phyloP scores from a whole-genome alignment of 2,113 vertebrate species.

The Aleadryas rufinucha region DNA sequence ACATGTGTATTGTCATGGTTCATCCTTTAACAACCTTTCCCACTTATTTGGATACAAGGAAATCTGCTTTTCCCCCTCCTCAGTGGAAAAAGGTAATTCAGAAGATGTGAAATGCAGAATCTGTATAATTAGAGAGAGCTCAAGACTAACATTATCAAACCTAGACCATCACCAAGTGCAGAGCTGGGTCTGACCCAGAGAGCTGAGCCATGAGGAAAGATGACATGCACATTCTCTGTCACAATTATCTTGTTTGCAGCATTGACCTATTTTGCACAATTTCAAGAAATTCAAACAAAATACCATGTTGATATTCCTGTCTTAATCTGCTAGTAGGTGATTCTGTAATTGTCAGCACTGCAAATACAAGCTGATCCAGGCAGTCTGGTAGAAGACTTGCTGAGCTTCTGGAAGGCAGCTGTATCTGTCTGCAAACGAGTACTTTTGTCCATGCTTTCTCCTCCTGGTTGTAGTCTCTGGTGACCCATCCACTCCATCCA shows the following conservation, averaged over 20 bases:
- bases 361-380: background rate
- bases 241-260: background rate
- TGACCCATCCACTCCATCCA: constrained; percentile 27
- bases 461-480: background rate
- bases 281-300: background rate
- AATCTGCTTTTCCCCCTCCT: background rate
- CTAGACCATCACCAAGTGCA: background rate
- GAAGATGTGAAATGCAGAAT: background rate
- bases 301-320: background rate
- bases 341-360: background rate
- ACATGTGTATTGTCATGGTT: rapidly evolving
- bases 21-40: background rate
- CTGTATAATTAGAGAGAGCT: background rate
- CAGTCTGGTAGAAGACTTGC: background rate
- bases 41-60: background rate
- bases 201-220: background rate
- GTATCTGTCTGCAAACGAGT: background rate
- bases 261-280: background rate
- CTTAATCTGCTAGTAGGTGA: background rate
- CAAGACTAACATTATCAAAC: background rate
- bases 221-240: background rate
- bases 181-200: background rate
- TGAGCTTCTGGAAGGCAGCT: background rate
- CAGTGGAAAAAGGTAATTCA: background rate
- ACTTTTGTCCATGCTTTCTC: background rate